A percentile compares a stretch with the other conserved stretches of the same genome.
These are phyloP conservation scores for Periophthalmus magnuspinnatus DNA, from an alignment of 2,797 vertebrate genomes.

Conservation along the genomic window DNA sequence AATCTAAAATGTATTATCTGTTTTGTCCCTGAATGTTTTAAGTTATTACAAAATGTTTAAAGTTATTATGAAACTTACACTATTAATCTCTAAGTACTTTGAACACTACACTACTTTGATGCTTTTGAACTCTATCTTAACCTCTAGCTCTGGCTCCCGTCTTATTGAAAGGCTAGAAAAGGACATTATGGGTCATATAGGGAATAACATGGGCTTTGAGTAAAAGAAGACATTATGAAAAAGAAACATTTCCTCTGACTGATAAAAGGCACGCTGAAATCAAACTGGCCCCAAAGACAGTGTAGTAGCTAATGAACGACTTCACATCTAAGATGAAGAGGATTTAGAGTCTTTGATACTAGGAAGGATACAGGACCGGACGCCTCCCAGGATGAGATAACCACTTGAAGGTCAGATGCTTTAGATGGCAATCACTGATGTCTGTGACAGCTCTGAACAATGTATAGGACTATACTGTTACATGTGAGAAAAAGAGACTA, in stretches of 20 bases:
- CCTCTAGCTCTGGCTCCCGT: conserved; percentile 29
- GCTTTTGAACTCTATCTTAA: conserved; percentile 42
- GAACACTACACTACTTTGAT: conserved; percentile 29
- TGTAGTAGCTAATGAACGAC: conserved; percentile 65
- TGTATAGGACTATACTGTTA: conserved; percentile 45
- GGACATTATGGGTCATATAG: conserved; percentile 32
- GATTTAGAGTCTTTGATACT: conserved; percentile 67
- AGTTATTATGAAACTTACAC: not conserved
- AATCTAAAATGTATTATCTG: too few species aligned
- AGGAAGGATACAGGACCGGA: conserved; percentile 56
- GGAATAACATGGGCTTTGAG: conserved; percentile 46
- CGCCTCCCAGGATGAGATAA: conserved; percentile 65
- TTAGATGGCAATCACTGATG: conserved; percentile 66
- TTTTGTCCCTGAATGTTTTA: too few species aligned
- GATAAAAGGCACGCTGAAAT: conserved; percentile 60
- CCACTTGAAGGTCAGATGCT: conserved; percentile 71
- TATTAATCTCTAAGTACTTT: conserved; percentile 15
- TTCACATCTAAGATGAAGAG: conserved; percentile 64
- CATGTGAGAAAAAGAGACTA: conserved; percentile 44
- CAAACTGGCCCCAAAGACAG: conserved; percentile 56
- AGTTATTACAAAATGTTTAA: too few species aligned
- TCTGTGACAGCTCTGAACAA: conserved; percentile 60
- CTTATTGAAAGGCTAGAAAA: conserved; percentile 40
- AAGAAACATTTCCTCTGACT: conserved; percentile 54
- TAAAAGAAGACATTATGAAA: conserved; percentile 39